These are phyloP conservation scores for Bombyx huttoni DNA, from an alignment of 2,888 invertebrate genomes.

Conservation along the genomic window DNA sequence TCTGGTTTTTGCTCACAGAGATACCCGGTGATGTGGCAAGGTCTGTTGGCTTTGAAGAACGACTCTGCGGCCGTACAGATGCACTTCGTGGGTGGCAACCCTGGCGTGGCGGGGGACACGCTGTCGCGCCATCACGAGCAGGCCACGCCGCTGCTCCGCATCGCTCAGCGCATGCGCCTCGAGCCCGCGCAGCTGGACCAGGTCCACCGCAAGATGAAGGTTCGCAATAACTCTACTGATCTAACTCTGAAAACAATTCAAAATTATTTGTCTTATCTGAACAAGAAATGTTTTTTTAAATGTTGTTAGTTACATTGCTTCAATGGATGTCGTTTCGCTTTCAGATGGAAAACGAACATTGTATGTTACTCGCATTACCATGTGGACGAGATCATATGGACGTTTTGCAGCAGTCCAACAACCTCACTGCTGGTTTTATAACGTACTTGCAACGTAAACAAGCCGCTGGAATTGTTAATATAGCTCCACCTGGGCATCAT, in stretches of 20 bases:
- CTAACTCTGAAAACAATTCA: too few species aligned
- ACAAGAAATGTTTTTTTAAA: too few species aligned
- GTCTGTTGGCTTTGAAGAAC: conserved; percentile 93
- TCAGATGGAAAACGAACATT: conserved; percentile 95
- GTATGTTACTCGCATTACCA: conserved; percentile 94
- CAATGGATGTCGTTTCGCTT: not conserved
- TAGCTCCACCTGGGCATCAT: conserved; percentile 90
- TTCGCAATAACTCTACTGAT: conserved; percentile 24
- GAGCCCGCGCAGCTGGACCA: conserved; percentile 97
- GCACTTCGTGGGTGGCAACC: conserved; percentile 98
- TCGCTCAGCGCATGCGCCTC: conserved; percentile 97
- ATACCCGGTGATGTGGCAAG: conserved; percentile 98
- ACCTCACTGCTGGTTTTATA: conserved; percentile 92
- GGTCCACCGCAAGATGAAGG: conserved; percentile 96
- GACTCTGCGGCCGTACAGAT: conserved; percentile 98
- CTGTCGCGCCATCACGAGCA: conserved; percentile 89
- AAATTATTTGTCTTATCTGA: not conserved
- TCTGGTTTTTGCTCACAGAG: conserved; percentile 69
- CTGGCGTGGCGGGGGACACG: conserved; percentile 88
- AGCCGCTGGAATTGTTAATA: conserved; percentile 98
- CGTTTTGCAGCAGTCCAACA: conserved; percentile 92
- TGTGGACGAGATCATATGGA: conserved; percentile 96
- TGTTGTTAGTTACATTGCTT: not conserved
- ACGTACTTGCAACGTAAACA: conserved; percentile 97
- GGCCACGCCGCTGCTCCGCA: conserved; percentile 87